Conservation (phyloP, 2,888 invertebrate genomes). For the Drosophila meridionalis region DNA sequence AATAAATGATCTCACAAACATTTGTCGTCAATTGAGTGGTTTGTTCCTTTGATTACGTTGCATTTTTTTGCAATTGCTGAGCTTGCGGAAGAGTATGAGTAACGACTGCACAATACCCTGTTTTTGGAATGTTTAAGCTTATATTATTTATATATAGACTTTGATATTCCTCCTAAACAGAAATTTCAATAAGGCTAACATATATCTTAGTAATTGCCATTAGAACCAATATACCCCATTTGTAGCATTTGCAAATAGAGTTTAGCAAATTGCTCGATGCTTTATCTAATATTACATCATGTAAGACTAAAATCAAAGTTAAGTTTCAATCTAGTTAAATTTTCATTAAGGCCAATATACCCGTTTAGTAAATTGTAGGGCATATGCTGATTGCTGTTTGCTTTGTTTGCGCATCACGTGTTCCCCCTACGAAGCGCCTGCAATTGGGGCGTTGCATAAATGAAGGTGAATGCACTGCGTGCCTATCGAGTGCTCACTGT, state of each 20-base stretch:
- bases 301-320: background rate
- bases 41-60: constrained; percentile 28
- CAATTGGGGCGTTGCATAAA: constrained; percentile 3
- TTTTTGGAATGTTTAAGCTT: background rate
- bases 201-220: background rate
- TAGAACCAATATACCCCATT: background rate
- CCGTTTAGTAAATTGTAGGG: background rate
- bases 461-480: constrained; percentile 60
- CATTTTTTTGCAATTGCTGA: constrained; percentile 10
- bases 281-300: background rate
- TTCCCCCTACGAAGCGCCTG: background rate
- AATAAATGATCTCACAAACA: constrained; percentile 71
- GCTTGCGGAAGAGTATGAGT: background rate
- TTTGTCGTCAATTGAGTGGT: constrained; percentile 66
- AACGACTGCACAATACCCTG: constrained; percentile 1
- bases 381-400: background rate
- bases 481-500: background rate
- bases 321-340: background rate
- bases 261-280: background rate
- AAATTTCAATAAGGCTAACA: background rate
- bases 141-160: background rate
- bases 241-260: background rate
- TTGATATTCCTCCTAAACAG: background rate
- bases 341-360: background rate
- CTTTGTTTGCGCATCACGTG: constrained; percentile 2